Evolutionary conservation across 1,140 invertebrate genomes (phyloP).

Genomic region (Plutomurus gul): DNA sequence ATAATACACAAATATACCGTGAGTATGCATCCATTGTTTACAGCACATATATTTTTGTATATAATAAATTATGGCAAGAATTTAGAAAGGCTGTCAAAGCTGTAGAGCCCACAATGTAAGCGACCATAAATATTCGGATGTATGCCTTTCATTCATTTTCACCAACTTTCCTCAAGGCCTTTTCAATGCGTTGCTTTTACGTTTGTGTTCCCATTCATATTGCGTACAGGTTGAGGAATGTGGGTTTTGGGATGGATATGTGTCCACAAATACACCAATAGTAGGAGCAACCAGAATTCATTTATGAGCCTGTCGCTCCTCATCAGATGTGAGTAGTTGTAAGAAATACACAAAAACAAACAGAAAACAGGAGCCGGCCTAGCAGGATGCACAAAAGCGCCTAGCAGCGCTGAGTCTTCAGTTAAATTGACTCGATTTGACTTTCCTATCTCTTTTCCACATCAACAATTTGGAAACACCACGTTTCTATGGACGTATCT

Average conservation of each 20-base stretch:
- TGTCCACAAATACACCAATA: not conserved
- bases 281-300: not conserved
- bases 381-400: not conserved
- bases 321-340: not conserved
- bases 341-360: not conserved
- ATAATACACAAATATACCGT: no score
- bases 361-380: not conserved
- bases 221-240: not conserved
- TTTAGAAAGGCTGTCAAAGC: no score
- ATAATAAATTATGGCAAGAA: no score
- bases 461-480: slow-evolving; percentile 20
- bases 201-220: not conserved
- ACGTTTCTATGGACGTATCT: slow-evolving; percentile 9
- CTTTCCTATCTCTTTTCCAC: slow-evolving; percentile 28
- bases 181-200: not conserved
- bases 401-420: not conserved
- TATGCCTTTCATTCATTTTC: not conserved
- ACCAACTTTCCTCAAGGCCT: not conserved
- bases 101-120: not conserved
- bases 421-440: not conserved
- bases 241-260: not conserved
- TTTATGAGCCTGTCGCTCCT: slow-evolving; percentile 2
- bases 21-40: no score
- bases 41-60: no score
- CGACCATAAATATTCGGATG: not conserved